Evolutionary conservation across 1,140 invertebrate species (phyloP), one percentile per base, ranked within the genome.

Genomic region (Philotrypesis tridentata): DNA sequence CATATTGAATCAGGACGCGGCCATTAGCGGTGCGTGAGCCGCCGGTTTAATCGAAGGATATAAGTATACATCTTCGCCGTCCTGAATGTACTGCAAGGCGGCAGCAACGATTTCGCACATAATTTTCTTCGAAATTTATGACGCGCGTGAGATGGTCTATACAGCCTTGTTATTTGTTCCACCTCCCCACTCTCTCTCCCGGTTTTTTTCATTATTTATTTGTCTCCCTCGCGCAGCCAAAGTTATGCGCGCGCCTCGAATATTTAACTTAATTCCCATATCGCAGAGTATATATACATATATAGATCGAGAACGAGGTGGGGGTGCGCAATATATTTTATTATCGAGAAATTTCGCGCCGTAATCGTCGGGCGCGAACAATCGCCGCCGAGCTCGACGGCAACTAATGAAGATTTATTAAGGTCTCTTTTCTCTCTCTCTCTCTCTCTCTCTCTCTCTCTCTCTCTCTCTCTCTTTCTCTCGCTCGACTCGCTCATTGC

Each of bases 11-110:
- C 74, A 82, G 48, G 48, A 27, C 67, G 2, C 77, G 31, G 82
- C 78, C 78, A 84, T 84, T 85, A 84, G n/a, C 84, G 68, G 63
- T 79, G 73, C 40, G 40, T 4, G 40, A 11, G 40, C 40, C 1
- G 79, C n/a, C 82, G 84, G 84, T 86, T 84, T 84, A 63, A 85
- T 84, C 82, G 83, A 85, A 85, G 85, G 84, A 84, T 81, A 70
- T 82, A 85, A 85, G 85, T 82, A 84, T 81, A 70, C 83, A 77
- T 82, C 82, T 85, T 72, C n/a, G 77, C 71, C 80, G 83, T 80
- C 78, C 82, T 83, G 85, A 84, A 83, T 83, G 80, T n/a, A n/a
- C n/a, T n/a, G 79, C 83, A 61, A 17, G 11, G 70, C 77, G 75
- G 81, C 82, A 37, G 9, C n/a, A n/a, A 79, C 84, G 12, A 80